Evolutionary conservation across 2,797 vertebrate genomes (phyloP).

Genomic region (Schizopygopsis malacanthus): DNA sequence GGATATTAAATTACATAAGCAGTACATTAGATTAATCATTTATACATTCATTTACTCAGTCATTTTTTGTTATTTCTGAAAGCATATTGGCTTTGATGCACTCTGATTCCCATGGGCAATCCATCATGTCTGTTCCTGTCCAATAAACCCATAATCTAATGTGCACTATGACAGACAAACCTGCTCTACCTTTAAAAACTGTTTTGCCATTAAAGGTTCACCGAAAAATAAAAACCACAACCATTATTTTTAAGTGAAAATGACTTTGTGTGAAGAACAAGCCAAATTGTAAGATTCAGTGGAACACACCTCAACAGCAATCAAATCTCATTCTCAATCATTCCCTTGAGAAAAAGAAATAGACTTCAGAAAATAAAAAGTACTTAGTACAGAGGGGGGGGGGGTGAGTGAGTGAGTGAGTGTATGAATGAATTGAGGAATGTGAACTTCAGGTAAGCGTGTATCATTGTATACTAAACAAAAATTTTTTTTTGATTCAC

Average conservation of each 20-base stretch:
- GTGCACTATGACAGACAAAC: background rate
- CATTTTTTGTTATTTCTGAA: constrained; percentile 46
- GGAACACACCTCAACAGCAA: background rate
- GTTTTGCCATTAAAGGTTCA: background rate
- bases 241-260: background rate
- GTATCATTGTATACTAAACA: too few species aligned
- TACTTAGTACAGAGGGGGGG: background rate
- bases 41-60: constrained; percentile 55
- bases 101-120: constrained; percentile 19
- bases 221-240: background rate
- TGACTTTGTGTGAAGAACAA: background rate
- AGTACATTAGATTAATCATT: constrained; percentile 59
- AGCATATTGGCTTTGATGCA: constrained; percentile 17
- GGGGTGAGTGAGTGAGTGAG: too few species aligned
- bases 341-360: background rate
- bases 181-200: background rate
- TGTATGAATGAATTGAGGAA: too few species aligned
- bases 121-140: constrained; percentile 15
- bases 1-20: constrained; percentile 63
- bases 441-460: too few species aligned
- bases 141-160: constrained; percentile 19
- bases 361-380: background rate
- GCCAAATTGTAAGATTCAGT: background rate
- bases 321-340: background rate
- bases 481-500: too few species aligned